Evolutionary conservation across 2,888 invertebrate genomes (phyloP), one percentile per base, ranked within the genome.

Genomic region (Litoditis marina): DNA sequence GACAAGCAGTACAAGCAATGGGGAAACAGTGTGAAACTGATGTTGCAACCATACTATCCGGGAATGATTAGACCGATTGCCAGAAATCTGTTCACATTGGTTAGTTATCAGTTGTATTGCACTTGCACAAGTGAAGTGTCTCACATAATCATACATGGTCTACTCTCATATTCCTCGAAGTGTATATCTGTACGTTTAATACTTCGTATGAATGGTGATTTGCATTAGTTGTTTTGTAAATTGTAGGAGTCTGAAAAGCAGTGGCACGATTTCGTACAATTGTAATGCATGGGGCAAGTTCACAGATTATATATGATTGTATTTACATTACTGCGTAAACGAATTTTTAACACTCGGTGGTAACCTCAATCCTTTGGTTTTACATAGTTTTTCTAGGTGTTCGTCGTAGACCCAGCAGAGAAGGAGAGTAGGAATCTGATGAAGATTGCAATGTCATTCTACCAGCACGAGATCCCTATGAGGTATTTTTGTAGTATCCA

Each of bases 21-120:
- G 96, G 91, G 93, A 0, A 87, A 89, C 0, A 91, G 91, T 39
- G 88, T 92, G 58, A 91, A 91, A 86, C 93, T 95, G 79, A 86
- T 98, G 68, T 86, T 98, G 68, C 87, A 94, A 65, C 95, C 96
- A n/a, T 92, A 94, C 0, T 98, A 94, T 83, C 95, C 95, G 0
- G 96, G 96, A 60, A 95, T 96, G 94, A 86, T 98, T 66, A 87
- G 96, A 69, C 85, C 86, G 57, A 83, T 86, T 46, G 85, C 85
- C 34, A 84, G 85, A 66, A 87, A 87, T 74, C 72, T 83, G 57
- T 82, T 80, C 69, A 91, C 82, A 87, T 92, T 76, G 87, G 91
- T 63, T 88, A 1, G 47, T 30, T 28, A 19, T 8, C 3, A 31
- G 6, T 50, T 39, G 0, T 49, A 3, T 32, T 44, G 22, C 7